Conservation (phyloP, 2,888 invertebrate species). For the Aphodius granarius region DNA sequence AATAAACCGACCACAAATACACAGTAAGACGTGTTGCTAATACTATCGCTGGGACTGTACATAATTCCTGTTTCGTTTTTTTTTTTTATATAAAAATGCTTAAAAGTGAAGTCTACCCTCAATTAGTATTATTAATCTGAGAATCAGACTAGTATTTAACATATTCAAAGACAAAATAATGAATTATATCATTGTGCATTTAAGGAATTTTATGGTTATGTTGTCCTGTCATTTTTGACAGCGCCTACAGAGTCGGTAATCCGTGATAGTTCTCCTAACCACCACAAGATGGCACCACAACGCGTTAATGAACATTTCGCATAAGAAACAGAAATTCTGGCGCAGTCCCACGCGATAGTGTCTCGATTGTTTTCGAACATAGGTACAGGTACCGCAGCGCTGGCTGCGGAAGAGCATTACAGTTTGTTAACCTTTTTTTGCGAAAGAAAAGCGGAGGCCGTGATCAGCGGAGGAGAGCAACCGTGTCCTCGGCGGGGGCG, state of each 20-base stretch:
- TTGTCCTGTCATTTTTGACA: too few relatives aligned
- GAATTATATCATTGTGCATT: too few relatives aligned
- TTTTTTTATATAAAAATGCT: too few relatives aligned
- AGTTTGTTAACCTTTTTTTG: conserved; percentile 11
- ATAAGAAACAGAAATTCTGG: not conserved
- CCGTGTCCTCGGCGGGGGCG: not conserved
- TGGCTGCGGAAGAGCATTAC: not conserved
- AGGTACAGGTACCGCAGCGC: not conserved
- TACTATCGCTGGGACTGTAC: not conserved
- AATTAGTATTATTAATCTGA: too few relatives aligned
- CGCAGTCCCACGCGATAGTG: not conserved
- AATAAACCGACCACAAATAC: not conserved
- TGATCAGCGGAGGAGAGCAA: not conserved
- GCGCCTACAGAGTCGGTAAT: too few relatives aligned
- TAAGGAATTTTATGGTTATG: too few relatives aligned
- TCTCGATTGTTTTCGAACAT: not conserved
- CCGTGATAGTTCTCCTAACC: too few relatives aligned
- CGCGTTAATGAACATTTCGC: too few relatives aligned
- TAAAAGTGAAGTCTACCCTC: too few relatives aligned
- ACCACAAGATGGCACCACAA: too few relatives aligned
- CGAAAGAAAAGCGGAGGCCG: not conserved
- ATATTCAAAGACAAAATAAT: too few relatives aligned
- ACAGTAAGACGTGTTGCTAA: not conserved
- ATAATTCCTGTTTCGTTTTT: not conserved
- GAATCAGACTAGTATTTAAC: too few relatives aligned